These are phyloP conservation scores for Plotosus lineatus DNA, from an alignment of 2,113 vertebrate species.

Conservation along the genomic window DNA sequence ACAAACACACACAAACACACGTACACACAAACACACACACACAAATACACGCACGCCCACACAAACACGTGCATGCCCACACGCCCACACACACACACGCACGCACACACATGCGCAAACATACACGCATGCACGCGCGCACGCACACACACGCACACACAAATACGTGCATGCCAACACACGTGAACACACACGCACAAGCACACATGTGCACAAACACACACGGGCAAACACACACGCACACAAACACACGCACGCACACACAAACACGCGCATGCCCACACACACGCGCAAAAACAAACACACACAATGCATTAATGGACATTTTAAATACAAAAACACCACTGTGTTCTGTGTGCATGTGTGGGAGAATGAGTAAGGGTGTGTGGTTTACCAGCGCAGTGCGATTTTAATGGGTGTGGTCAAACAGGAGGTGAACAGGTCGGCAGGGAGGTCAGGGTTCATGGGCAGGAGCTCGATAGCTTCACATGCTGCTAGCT, in stretches of 20 bases:
- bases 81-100: constrained; percentile 28
- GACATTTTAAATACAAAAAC: no score
- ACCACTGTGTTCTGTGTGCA: no score
- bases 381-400: constrained; percentile 81
- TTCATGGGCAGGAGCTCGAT: constrained; percentile 96
- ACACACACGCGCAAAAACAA: no score
- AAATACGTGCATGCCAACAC: neutral
- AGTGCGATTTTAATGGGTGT: constrained; percentile 98
- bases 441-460: constrained; percentile 93
- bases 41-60: neutral
- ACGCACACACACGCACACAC: neutral
- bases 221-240: neutral
- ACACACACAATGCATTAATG: no score
- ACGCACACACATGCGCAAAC: constrained; percentile 10
- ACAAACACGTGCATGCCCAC: neutral
- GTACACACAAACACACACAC: constrained; percentile 2
- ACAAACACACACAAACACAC: constrained; percentile 9
- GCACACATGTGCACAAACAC: constrained; percentile 22
- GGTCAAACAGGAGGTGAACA: constrained; percentile 98
- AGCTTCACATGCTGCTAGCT: constrained; percentile 95
- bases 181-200: constrained; percentile 18
- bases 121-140: neutral
- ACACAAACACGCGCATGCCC: no score
- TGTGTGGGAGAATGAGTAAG: neutral
- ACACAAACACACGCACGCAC: no score